These are phyloP conservation scores for Chelidonichthys spinosus DNA, from an alignment of 2,797 vertebrate species.

Conservation along the genomic window DNA sequence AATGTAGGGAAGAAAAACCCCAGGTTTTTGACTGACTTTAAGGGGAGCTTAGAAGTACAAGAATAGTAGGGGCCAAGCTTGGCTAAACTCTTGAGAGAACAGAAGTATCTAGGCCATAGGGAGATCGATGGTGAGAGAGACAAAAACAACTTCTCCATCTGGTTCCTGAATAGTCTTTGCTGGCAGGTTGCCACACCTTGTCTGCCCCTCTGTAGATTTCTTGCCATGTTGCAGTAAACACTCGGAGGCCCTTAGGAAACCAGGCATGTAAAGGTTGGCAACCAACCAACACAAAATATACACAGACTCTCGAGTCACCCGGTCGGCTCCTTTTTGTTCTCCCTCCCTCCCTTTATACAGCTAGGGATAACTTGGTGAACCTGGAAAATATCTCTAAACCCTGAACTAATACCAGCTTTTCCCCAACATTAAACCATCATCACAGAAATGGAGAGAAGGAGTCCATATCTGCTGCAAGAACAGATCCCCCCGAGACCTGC, in stretches of 20 bases:
- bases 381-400: slow-evolving; percentile 47
- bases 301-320: slow-evolving; percentile 59
- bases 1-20: slow-evolving; percentile 9
- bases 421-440: slow-evolving; percentile 19
- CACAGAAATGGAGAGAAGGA: slow-evolving; percentile 19
- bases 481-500: slow-evolving; percentile 24
- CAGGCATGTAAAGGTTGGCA: slow-evolving; percentile 66
- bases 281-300: slow-evolving; percentile 58
- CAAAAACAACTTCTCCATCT: slow-evolving; percentile 69
- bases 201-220: slow-evolving; percentile 63
- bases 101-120: slow-evolving; percentile 56
- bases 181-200: slow-evolving; percentile 68
- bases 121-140: slow-evolving; percentile 57
- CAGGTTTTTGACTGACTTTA: slow-evolving; percentile 28
- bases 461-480: slow-evolving; percentile 17
- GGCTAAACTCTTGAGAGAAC: slow-evolving; percentile 45
- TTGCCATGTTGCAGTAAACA: slow-evolving; percentile 65
- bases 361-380: slow-evolving; percentile 26
- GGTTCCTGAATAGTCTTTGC: slow-evolving; percentile 60
- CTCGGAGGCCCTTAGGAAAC: slow-evolving; percentile 57
- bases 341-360: slow-evolving; percentile 11
- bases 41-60: slow-evolving; percentile 28
- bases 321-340: slow-evolving; percentile 14
- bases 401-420: slow-evolving; percentile 35
- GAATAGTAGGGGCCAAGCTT: slow-evolving; percentile 45